These are phyloP conservation scores for Zhuqinia jingwanae DNA, from an alignment of 2,888 invertebrate genomes.

Conservation along the genomic window DNA sequence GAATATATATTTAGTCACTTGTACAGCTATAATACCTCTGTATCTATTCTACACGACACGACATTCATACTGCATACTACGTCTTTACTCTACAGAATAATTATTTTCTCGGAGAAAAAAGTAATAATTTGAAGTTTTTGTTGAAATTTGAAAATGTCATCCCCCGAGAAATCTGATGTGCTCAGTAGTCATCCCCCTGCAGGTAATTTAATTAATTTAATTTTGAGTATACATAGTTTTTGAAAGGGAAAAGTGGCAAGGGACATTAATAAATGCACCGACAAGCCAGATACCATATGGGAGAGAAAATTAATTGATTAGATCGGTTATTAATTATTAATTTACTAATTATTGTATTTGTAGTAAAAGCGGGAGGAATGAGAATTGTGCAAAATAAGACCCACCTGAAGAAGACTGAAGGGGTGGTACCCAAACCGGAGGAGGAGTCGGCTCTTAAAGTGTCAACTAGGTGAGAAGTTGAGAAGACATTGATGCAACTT, in stretches of 20 bases:
- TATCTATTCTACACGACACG: no score
- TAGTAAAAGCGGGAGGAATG: constrained; percentile 96
- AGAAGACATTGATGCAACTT: no score
- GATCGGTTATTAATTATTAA: neutral
- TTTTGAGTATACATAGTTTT: no score
- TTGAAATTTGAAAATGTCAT: constrained; percentile 81
- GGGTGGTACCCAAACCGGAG: constrained; percentile 82
- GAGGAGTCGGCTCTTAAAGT: constrained; percentile 88
- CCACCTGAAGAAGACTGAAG: constrained; percentile 83
- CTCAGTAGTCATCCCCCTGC: constrained; percentile 95
- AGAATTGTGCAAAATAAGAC: constrained; percentile 93
- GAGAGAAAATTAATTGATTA: neutral
- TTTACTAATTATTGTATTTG: neutral
- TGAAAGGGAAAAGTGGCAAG: no score
- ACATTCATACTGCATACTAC: no score
- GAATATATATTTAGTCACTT: no score
- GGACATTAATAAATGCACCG: no score
- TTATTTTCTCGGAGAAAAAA: no score
- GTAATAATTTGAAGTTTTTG: no score
- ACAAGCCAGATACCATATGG: no score
- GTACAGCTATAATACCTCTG: no score
- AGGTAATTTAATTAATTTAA: constrained; percentile 84
- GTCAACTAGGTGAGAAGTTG: constrained; percentile 83
- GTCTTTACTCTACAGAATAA: no score
- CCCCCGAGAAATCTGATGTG: constrained; percentile 86